Percentiles rank a stretch among this genome's conserved stretches.
Conservation (phyloP, 1,140 invertebrate species). For the Drepana arcuata region DNA sequence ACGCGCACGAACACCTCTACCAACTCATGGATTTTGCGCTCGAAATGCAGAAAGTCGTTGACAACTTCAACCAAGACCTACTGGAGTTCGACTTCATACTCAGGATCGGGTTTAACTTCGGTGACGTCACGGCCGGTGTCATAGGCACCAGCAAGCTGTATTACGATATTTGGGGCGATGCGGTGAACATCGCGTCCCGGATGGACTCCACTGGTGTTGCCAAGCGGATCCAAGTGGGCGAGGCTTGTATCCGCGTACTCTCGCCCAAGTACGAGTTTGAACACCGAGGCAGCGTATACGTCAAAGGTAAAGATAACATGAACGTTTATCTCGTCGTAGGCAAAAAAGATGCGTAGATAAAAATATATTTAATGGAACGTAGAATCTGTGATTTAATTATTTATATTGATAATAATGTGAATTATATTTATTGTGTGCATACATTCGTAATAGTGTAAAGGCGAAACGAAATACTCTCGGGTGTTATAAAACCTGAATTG, state of each 20-base stretch:
- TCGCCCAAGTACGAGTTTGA: constrained; percentile 84
- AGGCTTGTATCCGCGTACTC: constrained; percentile 79
- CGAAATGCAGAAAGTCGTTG: constrained; percentile 89
- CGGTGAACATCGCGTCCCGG: constrained; percentile 95
- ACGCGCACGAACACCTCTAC: constrained; percentile 85
- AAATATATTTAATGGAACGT: constrained; percentile 44
- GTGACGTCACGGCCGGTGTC: constrained; percentile 95
- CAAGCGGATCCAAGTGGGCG: constrained; percentile 89
- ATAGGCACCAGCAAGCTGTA: constrained; percentile 97
- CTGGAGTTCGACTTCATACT: constrained; percentile 93
- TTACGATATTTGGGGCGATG: constrained; percentile 99
- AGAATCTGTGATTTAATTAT: constrained; percentile 70
- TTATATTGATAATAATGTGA: constrained; percentile 46
- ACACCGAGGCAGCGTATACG: constrained; percentile 88
- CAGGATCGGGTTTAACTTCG: constrained; percentile 87
- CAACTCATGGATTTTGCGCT: constrained; percentile 91
- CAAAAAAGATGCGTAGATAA: constrained; percentile 59
- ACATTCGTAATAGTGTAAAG: constrained; percentile 11
- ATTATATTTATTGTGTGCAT: constrained; percentile 10
- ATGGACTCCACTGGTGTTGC: constrained; percentile 95
- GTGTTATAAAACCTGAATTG: constrained; percentile 21
- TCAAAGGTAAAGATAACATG: constrained; percentile 97
- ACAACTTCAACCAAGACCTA: constrained; percentile 90
- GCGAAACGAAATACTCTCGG: constrained; percentile 27
- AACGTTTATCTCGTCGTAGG: constrained; percentile 83